These are phyloP conservation scores for Gymnobelideus leadbeateri DNA, from an alignment of 2,113 vertebrate genomes.

Conservation along the genomic window DNA sequence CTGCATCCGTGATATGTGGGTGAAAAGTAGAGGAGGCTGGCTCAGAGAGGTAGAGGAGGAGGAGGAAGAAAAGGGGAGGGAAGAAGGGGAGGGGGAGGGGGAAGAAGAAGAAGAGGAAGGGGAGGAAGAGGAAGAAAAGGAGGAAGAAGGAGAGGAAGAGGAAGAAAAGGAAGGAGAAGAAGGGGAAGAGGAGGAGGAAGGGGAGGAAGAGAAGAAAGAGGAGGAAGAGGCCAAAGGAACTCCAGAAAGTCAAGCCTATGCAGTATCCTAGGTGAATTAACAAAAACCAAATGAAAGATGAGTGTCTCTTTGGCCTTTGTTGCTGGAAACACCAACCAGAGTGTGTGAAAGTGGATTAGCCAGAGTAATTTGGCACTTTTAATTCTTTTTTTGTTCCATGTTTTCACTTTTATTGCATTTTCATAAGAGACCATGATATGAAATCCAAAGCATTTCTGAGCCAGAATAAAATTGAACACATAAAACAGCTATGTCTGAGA, in stretches of 20 bases:
- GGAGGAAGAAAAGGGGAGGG: slow-evolving; percentile 4
- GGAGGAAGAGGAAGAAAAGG: neutral
- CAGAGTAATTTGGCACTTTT: neutral
- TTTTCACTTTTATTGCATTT: neutral
- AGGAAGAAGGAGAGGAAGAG: slow-evolving; percentile 16
- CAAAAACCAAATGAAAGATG: slow-evolving; percentile 36
- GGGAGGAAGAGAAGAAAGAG: neutral
- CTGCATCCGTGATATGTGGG: slow-evolving; percentile 18
- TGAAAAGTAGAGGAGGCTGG: neutral
- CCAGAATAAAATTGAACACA: neutral
- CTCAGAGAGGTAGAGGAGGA: slow-evolving; percentile 10
- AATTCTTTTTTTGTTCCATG: neutral
- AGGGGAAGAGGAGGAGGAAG: slow-evolving; percentile 26
- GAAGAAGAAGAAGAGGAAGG: slow-evolving; percentile 10
- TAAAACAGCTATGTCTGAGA: neutral
- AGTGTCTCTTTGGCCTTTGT: slow-evolving; percentile 25
- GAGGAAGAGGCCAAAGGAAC: slow-evolving; percentile 20
- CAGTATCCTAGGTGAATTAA: slow-evolving; percentile 20
- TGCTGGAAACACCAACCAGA: slow-evolving; percentile 12
- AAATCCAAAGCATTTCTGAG: neutral
- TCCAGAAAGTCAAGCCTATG: slow-evolving; percentile 53
- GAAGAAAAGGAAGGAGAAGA: neutral
- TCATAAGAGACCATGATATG: neutral
- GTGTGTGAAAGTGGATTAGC: neutral
- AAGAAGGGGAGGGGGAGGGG: neutral